Conservation (phyloP, 2,888 invertebrate species). For the Bembecia ichneumoniformis region DNA sequence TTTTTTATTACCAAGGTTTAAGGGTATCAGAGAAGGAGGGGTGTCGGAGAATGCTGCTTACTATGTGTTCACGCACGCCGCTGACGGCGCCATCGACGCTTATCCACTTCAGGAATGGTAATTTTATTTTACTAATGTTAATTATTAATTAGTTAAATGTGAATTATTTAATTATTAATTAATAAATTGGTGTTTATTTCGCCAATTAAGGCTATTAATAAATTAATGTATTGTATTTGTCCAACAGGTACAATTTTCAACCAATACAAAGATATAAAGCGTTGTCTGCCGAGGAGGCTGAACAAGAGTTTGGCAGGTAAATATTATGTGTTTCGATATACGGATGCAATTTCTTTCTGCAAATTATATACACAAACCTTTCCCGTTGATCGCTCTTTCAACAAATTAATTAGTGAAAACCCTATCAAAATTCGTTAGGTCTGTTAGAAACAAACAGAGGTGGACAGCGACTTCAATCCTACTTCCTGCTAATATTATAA, state of each 20-base stretch:
- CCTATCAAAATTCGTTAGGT: no score
- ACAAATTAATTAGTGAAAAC: no score
- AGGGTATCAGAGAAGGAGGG: slow-evolving; percentile 95
- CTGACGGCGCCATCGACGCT: slow-evolving; percentile 95
- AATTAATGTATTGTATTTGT: no score
- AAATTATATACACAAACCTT: no score
- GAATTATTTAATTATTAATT: no score
- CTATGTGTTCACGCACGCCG: slow-evolving; percentile 97
- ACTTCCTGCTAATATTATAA: no score
- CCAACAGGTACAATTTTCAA: slow-evolving; percentile 85
- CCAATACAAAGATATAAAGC: slow-evolving; percentile 93
- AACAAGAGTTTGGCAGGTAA: slow-evolving; percentile 92
- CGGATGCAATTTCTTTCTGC: no score
- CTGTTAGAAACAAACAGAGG: no score
- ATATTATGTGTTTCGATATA: no score
- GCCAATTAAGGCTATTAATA: no score
- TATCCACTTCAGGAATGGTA: slow-evolving; percentile 96
- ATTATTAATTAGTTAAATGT: slow-evolving; percentile 2
- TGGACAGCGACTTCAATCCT: no score
- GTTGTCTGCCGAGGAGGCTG: slow-evolving; percentile 97
- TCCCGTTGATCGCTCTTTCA: no score
- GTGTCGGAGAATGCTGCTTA: slow-evolving; percentile 97
- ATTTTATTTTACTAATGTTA: neutral
- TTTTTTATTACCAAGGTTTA: slow-evolving; percentile 67
- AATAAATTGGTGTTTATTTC: neutral